Percentiles rank a stretch among this genome's conserved stretches.
These are phyloP conservation scores for Ophthalmolycus amberensis DNA, from an alignment of 2,113 vertebrate species.

Conservation along the genomic window DNA sequence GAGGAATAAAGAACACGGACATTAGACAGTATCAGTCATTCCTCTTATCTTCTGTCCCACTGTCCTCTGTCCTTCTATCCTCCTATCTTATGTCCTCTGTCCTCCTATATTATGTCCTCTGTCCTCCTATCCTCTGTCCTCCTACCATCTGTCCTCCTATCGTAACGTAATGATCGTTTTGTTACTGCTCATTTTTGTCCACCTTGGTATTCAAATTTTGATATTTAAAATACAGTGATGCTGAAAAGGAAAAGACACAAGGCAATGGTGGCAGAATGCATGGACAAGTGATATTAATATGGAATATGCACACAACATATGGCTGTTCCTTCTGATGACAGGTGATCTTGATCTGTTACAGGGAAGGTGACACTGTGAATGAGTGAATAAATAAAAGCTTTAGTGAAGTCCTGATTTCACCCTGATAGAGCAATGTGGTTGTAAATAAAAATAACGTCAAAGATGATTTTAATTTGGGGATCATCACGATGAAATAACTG, in stretches of 20 bases:
- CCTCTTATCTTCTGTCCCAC: too few species aligned
- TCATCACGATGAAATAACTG: not conserved
- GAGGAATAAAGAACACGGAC: not conserved
- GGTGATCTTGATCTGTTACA: not conserved
- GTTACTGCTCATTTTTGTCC: not conserved
- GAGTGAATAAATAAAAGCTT: not conserved
- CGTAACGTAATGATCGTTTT: not conserved
- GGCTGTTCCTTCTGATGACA: not conserved
- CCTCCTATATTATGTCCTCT: too few species aligned
- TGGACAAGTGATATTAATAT: not conserved
- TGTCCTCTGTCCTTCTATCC: too few species aligned
- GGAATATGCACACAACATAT: not conserved
- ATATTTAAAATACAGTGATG: not conserved
- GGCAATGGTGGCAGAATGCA: not conserved
- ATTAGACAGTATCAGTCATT: not conserved
- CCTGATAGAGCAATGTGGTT: too few species aligned
- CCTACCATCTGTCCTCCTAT: too few species aligned
- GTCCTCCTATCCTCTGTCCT: too few species aligned
- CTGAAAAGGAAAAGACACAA: not conserved
- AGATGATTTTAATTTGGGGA: not conserved
- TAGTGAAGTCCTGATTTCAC: not conserved
- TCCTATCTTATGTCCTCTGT: too few species aligned
- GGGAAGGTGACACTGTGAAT: not conserved
- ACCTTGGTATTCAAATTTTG: not conserved
- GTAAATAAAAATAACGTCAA: not conserved